Conservation (phyloP, 2,113 vertebrate genomes). For the Cheirogaleus medius region DNA sequence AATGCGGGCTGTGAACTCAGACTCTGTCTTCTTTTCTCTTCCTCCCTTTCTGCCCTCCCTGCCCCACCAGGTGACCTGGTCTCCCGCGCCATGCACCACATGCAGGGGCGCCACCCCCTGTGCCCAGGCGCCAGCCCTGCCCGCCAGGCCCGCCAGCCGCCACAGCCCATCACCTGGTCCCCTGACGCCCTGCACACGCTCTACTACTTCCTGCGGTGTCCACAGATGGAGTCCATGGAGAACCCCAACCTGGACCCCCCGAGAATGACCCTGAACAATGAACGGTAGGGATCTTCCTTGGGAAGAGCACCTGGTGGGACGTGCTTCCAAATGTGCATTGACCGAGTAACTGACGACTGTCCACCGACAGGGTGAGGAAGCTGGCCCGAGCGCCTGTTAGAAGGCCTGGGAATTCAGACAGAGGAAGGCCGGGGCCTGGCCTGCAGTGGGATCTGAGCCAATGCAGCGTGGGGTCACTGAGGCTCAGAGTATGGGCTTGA, state of each 20-base stretch:
- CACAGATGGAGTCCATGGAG: conserved; percentile 99
- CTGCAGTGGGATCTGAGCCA: no score
- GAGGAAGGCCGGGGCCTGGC: neutral
- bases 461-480: accelerated
- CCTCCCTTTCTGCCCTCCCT: neutral
- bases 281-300: conserved; percentile 87
- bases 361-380: accelerated
- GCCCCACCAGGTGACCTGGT: conserved; percentile 93
- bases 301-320: neutral
- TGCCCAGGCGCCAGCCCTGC: conserved; percentile 92
- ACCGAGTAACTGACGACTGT: neutral
- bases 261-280: conserved; percentile 95
- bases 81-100: conserved; percentile 98
- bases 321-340: accelerated
- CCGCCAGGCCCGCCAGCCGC: conserved; percentile 90
- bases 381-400: neutral
- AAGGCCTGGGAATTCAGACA: neutral
- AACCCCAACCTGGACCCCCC: conserved; percentile 99
- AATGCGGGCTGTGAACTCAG: neutral
- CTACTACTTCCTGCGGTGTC: conserved; percentile 98
- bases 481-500: neutral
- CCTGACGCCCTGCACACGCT: conserved; percentile 98
- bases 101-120: conserved; percentile 93
- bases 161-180: conserved; percentile 96
- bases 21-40: neutral